phyloP scores from a whole-genome alignment of 2,113 vertebrate species.

The Nesogale talazaci region DNA sequence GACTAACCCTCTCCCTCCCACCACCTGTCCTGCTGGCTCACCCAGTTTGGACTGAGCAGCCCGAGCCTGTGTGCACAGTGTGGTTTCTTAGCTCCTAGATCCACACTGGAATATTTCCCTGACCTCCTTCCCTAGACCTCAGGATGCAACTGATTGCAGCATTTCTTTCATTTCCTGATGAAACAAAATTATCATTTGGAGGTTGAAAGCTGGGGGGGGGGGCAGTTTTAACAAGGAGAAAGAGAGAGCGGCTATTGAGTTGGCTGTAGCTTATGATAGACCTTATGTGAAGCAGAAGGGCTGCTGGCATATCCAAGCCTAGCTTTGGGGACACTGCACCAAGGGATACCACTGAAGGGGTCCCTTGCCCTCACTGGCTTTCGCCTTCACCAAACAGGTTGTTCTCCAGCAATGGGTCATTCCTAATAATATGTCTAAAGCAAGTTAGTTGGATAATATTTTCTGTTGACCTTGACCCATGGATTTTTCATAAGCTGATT shows the following conservation, averaged over 20 bases:
- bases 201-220: background rate
- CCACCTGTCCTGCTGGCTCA: fast-evolving
- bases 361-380: background rate
- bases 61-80: background rate
- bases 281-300: background rate
- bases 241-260: background rate
- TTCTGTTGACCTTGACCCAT: background rate
- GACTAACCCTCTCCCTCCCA: no score
- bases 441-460: background rate
- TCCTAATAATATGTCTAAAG: background rate
- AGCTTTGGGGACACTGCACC: background rate
- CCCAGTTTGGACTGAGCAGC: background rate
- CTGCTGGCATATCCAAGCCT: background rate
- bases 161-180: background rate
- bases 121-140: background rate
- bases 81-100: background rate
- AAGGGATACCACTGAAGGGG: background rate
- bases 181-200: background rate
- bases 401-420: background rate
- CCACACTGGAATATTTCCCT: no score
- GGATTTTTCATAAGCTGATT: background rate
- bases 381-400: background rate
- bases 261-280: background rate
- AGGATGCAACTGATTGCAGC: background rate
- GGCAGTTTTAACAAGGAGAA: background rate